Evolutionary conservation across 1,140 invertebrate species (phyloP), one percentile per base, ranked within the genome.

Genomic region (Ceratoteleas bidentatus): DNA sequence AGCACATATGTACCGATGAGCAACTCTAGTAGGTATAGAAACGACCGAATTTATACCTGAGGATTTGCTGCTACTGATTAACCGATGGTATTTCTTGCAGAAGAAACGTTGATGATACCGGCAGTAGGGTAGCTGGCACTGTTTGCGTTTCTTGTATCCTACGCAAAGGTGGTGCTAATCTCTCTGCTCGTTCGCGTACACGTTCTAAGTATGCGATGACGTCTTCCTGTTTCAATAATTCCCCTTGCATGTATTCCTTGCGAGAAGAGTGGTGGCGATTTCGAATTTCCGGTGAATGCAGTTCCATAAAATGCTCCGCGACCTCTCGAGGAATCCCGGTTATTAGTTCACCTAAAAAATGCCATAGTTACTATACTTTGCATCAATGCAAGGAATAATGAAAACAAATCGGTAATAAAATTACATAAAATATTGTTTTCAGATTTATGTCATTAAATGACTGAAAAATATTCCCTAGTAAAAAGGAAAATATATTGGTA

Each of bases 261-360:
- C 87, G 82, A 3, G 87, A 77, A 49, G 87, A 87, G 15, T 89
- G 85, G 6, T 89, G 87, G 6, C 89, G 77, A 14, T 85, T 86
- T 36, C 88, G 83, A 13, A 49, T 77, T 52, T 88, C 95, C 92
- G 92, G 96, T 11, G 95, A 95, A 88, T 97, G 96, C 6, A 95
- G 94, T 36, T 96, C 96, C 33, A 96, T 92, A 93, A 96, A 97
- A 87, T 97, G 96, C 85, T 97, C 96, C 0, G 96, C 96, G 3
- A 96, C 93, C 64, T 92, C 91, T 9, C 96, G 92, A 10, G 95
- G 94, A 24, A 96, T 92, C 76, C 96, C 95, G 3, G 95, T 95
- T 50, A 96, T 95, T 86, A 95, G 95, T 82, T 96, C 95, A 85
- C 96, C 90, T 74, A 10, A 40, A 40, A 40, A n/a, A n/a, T n/a